Percentiles rank a stretch among this genome's conserved stretches.
Conservation (phyloP, 2,113 vertebrate genomes). For the Cochlearius cochlearius region DNA sequence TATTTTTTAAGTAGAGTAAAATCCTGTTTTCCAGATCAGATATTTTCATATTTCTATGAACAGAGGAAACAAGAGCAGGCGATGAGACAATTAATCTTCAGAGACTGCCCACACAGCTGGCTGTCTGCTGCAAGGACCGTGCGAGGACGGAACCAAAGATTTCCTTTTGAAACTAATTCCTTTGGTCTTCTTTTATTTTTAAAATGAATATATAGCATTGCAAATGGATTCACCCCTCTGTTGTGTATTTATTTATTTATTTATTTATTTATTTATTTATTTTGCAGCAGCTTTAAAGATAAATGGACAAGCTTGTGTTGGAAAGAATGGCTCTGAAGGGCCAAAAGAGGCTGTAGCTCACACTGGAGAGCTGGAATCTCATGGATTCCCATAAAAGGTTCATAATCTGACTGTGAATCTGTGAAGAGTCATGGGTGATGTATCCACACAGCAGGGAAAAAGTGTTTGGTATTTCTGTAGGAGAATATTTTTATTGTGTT, state of each 20-base stretch:
- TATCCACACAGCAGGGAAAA: background rate
- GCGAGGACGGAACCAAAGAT: constrained; percentile 7
- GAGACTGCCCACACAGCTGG: constrained; percentile 66
- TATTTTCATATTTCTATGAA: constrained; percentile 62
- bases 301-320: background rate
- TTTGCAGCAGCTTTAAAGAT: background rate
- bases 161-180: constrained; percentile 50
- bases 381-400: background rate
- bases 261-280: background rate
- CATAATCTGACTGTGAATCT: background rate
- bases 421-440: background rate
- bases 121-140: constrained; percentile 5
- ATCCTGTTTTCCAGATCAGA: constrained; percentile 23
- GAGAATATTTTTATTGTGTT: background rate
- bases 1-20: constrained; percentile 1
- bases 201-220: background rate
- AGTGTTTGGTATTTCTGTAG: background rate
- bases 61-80: constrained; percentile 43
- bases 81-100: constrained; percentile 58
- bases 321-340: background rate
- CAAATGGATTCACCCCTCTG: background rate
- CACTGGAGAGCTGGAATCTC: background rate
- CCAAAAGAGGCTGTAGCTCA: background rate
- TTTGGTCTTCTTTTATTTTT: background rate
- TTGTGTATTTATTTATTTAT: background rate